Evolutionary conservation across 2,888 invertebrate genomes (phyloP), one percentile per base, ranked within the genome.

Genomic region (Acronicta leporina): DNA sequence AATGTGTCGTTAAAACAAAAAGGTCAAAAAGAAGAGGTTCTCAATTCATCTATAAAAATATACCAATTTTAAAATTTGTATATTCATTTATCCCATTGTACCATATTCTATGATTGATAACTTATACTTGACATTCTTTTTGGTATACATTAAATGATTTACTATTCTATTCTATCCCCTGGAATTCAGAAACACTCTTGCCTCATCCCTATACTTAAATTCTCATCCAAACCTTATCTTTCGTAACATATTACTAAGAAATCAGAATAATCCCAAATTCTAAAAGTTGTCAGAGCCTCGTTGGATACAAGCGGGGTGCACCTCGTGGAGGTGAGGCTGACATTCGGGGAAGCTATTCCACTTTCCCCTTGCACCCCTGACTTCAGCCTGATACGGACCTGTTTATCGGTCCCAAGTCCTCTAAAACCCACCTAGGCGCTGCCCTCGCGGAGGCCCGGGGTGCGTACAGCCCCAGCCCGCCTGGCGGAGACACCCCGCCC

Each of bases 391-490:
- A 63, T 54, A 58, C 66, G 68, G 68, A 68, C 62, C 58, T 61
- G 60, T 58, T 68, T 51, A 71, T 71, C 59, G 68, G 68, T 50
- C 59, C 54, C 56, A 64, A 56, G 51, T 50, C 60, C 68, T 69
- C 68, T 69, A 69, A 69, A 65, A 69, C 67, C 66, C 62, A 77
- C 77, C 77, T 77, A 50, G 92, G 91, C 13, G 93, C 92, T 5
- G 93, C 88, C 64, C 94, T 83, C 1, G 89, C 86, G 1, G 92
- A 83, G n/a, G 91, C 84, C 50, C 94, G 73, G 0, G 94, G 94
- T 2, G 91, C 93, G 67, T 94, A 94, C 8, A 94, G 84, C 0
- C 94, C 93, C 2, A 94, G 85, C 0, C 94, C 94, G 0, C 93
- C 93, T 0, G 93, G 92, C 0, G 93, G 93, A 0, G 93, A 92